Percentiles rank a stretch among this genome's conserved stretches.
These are phyloP conservation scores for Gadopsis bispinosus DNA, from an alignment of 2,797 vertebrate genomes.

Conservation along the genomic window DNA sequence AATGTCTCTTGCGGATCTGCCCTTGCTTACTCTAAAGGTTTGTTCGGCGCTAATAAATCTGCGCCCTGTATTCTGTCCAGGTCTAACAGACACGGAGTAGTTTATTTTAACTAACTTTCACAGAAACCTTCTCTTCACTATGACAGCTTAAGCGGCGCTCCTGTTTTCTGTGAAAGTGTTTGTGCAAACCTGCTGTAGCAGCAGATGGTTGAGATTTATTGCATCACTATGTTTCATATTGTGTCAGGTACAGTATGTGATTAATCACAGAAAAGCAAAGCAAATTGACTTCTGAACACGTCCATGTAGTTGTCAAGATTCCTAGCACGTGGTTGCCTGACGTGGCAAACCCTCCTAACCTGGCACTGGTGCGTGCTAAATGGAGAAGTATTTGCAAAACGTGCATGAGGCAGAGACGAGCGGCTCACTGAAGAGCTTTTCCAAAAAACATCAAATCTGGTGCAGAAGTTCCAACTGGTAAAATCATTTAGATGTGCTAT, in stretches of 20 bases:
- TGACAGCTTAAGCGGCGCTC: neutral
- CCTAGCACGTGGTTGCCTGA: constrained; percentile 2
- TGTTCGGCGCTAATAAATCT: neutral
- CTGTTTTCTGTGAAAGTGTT: neutral
- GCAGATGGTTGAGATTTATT: constrained; percentile 40
- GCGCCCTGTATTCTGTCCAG: neutral
- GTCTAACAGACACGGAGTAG: neutral
- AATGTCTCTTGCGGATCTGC: neutral
- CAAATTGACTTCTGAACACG: constrained; percentile 35
- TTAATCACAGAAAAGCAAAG: constrained; percentile 40
- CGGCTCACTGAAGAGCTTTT: neutral
- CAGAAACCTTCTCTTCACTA: neutral
- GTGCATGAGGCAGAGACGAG: neutral
- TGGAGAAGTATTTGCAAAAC: neutral
- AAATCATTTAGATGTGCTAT: neutral
- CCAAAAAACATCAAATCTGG: constrained; percentile 13
- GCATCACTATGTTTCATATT: constrained; percentile 10
- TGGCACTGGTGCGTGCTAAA: constrained; percentile 11
- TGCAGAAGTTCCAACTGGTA: neutral
- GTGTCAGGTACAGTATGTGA: constrained; percentile 29
- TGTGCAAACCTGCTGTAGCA: constrained; percentile 14
- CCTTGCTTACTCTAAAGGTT: neutral
- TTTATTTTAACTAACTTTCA: constrained; percentile 1
- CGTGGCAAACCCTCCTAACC: constrained; percentile 17
- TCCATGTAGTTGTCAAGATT: constrained; percentile 33